A percentile compares a stretch with the other conserved stretches of the same genome.
phyloP scores from a whole-genome alignment of 2,888 invertebrate species.

The Macropis europaea region DNA sequence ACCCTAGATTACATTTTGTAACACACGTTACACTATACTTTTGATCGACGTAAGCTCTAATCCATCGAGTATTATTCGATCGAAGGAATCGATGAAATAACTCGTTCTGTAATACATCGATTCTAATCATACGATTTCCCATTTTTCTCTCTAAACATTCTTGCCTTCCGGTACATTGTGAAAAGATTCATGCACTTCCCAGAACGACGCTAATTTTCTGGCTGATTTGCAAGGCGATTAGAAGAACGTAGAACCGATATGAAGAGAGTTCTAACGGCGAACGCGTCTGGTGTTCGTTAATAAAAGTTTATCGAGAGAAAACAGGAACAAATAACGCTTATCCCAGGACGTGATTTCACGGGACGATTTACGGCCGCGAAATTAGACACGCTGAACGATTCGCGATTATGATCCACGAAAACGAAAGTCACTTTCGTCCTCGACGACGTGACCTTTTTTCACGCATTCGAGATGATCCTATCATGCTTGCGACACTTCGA shows the following conservation, averaged over 20 bases:
- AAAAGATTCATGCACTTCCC: background rate
- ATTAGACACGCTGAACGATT: conserved; percentile 47
- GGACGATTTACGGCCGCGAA: background rate
- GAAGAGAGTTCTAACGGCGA: background rate
- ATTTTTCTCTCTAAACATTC: background rate
- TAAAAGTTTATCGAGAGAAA: conserved; percentile 1
- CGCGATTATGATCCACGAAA: conserved; percentile 41
- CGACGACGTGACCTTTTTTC: conserved; percentile 19
- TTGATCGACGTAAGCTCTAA: background rate
- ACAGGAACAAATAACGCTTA: background rate
- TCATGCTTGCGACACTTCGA: background rate
- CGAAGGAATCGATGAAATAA: background rate
- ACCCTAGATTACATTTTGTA: background rate
- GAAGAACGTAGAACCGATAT: background rate
- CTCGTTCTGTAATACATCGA: background rate
- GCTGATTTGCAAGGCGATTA: background rate
- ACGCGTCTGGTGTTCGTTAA: background rate
- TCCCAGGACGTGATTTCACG: background rate
- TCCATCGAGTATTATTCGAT: background rate
- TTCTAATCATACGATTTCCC: too few relatives aligned
- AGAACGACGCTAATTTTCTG: conserved; percentile 8
- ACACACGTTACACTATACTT: background rate
- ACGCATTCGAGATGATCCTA: background rate
- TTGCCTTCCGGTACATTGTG: background rate
- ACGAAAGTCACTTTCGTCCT: conserved; percentile 67